Evolutionary conservation across 35 echinoderm and acorn worm genomes (phyloP).

Genomic region (Ptychodera flava): DNA sequence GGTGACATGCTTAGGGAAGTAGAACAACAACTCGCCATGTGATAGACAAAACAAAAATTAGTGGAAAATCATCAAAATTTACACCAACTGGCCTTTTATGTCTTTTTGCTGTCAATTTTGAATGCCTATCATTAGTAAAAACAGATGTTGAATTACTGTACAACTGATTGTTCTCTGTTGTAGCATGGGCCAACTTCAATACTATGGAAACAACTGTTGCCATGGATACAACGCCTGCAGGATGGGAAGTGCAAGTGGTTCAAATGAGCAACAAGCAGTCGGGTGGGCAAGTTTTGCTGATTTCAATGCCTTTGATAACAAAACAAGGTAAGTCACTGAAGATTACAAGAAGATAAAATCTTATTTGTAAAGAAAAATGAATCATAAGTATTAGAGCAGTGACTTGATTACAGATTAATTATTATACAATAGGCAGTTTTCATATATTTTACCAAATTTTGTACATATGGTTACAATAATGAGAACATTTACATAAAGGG

Average conservation of each 20-base stretch:
- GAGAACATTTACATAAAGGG: neutral
- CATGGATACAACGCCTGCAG: constrained; percentile 82
- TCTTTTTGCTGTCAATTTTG: too few species aligned
- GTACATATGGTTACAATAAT: neutral
- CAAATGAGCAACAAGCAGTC: constrained; percentile 40
- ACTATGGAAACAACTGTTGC: constrained; percentile 70
- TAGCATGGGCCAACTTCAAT: constrained; percentile 87
- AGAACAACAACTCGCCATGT: too few species aligned
- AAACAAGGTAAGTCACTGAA: neutral
- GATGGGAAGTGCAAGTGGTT: constrained; percentile 38
- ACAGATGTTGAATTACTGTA: too few species aligned
- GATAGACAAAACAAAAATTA: too few species aligned
- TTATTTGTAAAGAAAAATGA: neutral
- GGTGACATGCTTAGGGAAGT: too few species aligned
- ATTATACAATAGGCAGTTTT: neutral
- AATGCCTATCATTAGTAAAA: too few species aligned
- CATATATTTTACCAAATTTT: neutral
- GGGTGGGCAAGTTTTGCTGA: constrained; percentile 93
- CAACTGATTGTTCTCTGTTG: too few species aligned
- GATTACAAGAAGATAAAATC: neutral
- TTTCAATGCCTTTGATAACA: constrained; percentile 43
- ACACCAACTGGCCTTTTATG: too few species aligned
- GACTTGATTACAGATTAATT: too few species aligned
- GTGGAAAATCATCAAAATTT: too few species aligned
- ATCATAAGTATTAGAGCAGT: too few species aligned